Percentiles rank a stretch among this genome's conserved stretches.
Conservation (phyloP, 2,113 vertebrate genomes). For the Leucosticte australis region DNA sequence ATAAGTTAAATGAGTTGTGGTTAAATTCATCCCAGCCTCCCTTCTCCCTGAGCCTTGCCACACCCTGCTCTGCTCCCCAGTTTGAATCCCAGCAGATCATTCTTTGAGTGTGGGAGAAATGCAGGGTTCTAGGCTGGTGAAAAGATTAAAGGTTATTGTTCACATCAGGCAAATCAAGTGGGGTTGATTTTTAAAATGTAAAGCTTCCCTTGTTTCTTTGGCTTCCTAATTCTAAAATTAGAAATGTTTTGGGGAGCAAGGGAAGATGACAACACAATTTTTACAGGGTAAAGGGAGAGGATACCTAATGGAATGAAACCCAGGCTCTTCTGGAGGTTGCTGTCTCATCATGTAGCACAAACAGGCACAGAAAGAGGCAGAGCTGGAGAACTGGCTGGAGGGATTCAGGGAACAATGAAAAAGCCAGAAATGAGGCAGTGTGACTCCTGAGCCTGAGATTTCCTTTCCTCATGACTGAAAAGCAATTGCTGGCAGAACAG, state of each 20-base stretch:
- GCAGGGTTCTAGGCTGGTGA: background rate
- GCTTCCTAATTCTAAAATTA: background rate
- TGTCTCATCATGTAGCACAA: background rate
- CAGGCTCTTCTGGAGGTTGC: background rate
- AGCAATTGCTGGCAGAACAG: background rate
- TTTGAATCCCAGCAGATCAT: background rate
- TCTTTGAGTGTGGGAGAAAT: background rate
- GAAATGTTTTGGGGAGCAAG: background rate
- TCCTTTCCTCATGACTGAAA: background rate
- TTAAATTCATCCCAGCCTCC: background rate
- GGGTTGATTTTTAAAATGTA: background rate
- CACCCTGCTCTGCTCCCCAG: background rate
- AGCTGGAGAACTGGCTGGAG: background rate
- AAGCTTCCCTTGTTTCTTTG: background rate
- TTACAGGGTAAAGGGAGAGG: background rate
- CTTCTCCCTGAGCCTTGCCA: background rate
- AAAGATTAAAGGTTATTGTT: background rate
- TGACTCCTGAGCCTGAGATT: accelerated
- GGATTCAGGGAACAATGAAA: background rate
- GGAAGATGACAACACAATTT: background rate
- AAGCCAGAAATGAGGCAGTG: background rate
- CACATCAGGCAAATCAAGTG: background rate
- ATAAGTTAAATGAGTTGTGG: background rate
- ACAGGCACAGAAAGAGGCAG: background rate
- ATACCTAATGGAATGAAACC: background rate